phyloP scores from a whole-genome alignment of 2,888 invertebrate species.

The Bellardia bayeri region DNA sequence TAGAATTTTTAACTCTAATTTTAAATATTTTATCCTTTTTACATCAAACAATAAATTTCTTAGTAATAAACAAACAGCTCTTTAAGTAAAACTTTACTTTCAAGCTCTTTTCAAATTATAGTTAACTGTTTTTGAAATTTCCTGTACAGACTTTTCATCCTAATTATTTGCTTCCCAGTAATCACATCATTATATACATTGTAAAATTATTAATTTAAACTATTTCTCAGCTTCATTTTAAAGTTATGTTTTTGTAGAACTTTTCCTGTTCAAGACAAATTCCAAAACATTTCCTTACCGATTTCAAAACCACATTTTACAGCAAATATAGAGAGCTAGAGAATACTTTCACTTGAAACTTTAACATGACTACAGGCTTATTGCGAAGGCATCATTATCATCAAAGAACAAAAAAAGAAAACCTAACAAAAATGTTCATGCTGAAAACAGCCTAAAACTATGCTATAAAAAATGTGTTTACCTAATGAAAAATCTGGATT shows the following conservation, averaged over 20 bases:
- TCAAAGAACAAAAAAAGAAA: not conserved
- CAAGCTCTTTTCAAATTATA: no score
- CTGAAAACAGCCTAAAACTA: constrained; percentile 53
- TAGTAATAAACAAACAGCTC: no score
- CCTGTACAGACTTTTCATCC: no score
- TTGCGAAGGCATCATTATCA: not conserved
- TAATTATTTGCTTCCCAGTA: no score
- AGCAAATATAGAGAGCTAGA: not conserved
- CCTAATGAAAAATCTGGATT: constrained; percentile 64
- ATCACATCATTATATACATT: no score
- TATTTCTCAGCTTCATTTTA: not conserved
- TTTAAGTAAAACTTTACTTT: no score
- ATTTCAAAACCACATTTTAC: constrained; percentile 16
- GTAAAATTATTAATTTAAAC: no score
- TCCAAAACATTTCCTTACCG: not conserved
- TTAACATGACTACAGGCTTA: not conserved
- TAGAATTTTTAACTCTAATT: not conserved
- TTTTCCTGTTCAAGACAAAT: not conserved
- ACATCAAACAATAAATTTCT: no score
- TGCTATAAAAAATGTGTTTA: constrained; percentile 57
- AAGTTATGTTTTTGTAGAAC: not conserved
- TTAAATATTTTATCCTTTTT: no score
- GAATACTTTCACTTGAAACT: constrained; percentile 11
- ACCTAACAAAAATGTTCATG: not conserved
- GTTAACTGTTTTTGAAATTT: no score